Percentiles rank a stretch among this genome's conserved stretches.
Conservation (phyloP, 2,113 vertebrate species). For the Salvelinus fontinalis region DNA sequence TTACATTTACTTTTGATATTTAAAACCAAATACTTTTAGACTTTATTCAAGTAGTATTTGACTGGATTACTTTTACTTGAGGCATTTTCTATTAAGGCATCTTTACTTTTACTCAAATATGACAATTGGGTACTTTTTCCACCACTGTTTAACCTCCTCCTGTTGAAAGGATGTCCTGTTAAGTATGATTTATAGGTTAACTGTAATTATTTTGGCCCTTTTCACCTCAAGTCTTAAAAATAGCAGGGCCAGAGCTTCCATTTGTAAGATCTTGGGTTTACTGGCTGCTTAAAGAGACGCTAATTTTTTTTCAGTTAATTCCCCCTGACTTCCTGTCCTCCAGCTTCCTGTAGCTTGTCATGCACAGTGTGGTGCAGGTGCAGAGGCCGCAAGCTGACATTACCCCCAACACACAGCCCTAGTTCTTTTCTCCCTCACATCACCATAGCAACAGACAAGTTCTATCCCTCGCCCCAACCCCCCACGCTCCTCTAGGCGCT, state of each 20-base stretch:
- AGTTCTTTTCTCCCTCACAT: slow-evolving; percentile 70
- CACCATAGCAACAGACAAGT: slow-evolving; percentile 74
- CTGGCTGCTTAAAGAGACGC: slow-evolving; percentile 45
- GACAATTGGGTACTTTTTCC: too few relatives aligned
- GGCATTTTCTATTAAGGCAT: too few relatives aligned
- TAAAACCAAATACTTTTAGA: too few relatives aligned
- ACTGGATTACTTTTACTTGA: too few relatives aligned
- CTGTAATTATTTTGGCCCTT: slow-evolving; percentile 18
- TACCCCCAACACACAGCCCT: slow-evolving; percentile 58
- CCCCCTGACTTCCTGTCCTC: slow-evolving; percentile 65
- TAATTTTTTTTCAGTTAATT: slow-evolving; percentile 33
- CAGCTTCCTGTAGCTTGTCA: slow-evolving; percentile 70
- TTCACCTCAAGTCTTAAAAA: slow-evolving; percentile 49
- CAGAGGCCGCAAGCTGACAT: slow-evolving; percentile 68
- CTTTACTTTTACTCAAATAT: too few relatives aligned
- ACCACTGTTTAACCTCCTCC: slow-evolving; percentile 33
- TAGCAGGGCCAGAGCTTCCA: slow-evolving; percentile 41
- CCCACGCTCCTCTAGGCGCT: slow-evolving; percentile 49
- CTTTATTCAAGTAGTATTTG: too few relatives aligned
- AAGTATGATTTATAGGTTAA: slow-evolving; percentile 40
- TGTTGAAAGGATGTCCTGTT: slow-evolving; percentile 45
- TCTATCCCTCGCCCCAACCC: slow-evolving; percentile 56
- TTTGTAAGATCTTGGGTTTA: slow-evolving; percentile 44
- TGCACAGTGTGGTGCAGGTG: slow-evolving; percentile 70
- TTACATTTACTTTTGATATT: too few relatives aligned